Evolutionary conservation across 2,888 invertebrate species (phyloP), one percentile per base, ranked within the genome.

Genomic region (Nemoura dubitans): DNA sequence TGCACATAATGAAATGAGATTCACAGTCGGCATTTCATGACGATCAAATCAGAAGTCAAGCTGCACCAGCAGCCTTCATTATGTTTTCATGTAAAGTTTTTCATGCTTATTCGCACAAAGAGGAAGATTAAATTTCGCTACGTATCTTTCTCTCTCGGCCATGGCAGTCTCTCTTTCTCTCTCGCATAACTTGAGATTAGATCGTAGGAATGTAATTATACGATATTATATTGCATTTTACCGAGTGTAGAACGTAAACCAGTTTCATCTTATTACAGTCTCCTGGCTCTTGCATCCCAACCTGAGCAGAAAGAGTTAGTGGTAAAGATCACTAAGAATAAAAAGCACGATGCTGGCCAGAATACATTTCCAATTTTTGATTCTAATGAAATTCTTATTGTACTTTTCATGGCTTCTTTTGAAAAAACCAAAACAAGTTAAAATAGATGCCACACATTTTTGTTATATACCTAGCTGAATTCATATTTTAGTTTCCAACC

Each of bases 181-280:
- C 59, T 59, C 59, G 59, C 59, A 59, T 59, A 59, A 59, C 59
- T 59, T 59, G 59, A 59, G 59, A 59, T 59, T 59, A 59, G 59
- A 59, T 59, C 59, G 59, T 59, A 3, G 59, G 59, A 59, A 59
- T 59, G 59, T 59, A 59, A 59, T 59, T 59, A 59, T 59, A 59
- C 59, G 59, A 59, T 59, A 59, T 59, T 59, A 59, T 59, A 59
- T 59, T 59, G 59, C 59, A 59, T 59, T 59, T 59, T 59, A 21
- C 59, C 21, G 59, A 59, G 59, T 59, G 59, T 59, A 59, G 36
- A 59, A 59, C 59, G 59, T 59, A 59, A 59, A 59, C 59, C 59
- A 59, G 59, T 59, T 59, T 59, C 59, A 59, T 59, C 59, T 59
- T 59, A 59, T 59, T 59, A 59, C 59, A 59, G 59, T 59, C 16